phyloP scores from a whole-genome alignment of 2,797 vertebrate species.

The Tangara arthus region DNA sequence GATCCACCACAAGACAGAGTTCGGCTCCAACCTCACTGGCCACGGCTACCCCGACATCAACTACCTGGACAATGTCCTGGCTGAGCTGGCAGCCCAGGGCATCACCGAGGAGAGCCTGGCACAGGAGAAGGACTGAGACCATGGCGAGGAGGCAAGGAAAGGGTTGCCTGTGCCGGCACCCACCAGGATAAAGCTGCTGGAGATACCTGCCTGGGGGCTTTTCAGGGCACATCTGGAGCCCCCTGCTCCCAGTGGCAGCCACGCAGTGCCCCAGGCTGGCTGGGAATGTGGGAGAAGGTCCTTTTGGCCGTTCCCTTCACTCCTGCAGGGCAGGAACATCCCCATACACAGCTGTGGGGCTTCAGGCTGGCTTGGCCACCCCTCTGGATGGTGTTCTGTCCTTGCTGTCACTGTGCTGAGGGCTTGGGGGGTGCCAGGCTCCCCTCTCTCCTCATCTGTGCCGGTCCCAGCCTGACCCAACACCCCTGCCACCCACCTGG shows the following conservation, averaged over 20 bases:
- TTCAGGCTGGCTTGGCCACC: background rate
- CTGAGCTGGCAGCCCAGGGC: slow-evolving; percentile 92
- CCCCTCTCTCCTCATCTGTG: background rate
- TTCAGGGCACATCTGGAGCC: background rate
- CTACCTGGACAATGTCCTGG: slow-evolving; percentile 94
- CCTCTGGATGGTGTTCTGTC: background rate
- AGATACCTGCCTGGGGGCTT: background rate
- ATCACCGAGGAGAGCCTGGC: slow-evolving; percentile 83
- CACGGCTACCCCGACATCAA: slow-evolving; percentile 92
- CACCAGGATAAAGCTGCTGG: background rate
- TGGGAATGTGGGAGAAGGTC: background rate
- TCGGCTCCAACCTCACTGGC: slow-evolving; percentile 93
- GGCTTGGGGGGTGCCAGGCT: background rate
- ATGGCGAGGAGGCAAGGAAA: background rate
- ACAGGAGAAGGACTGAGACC: slow-evolving; percentile 74
- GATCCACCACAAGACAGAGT: slow-evolving; percentile 97
- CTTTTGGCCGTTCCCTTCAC: background rate
- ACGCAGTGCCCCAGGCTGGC: background rate
- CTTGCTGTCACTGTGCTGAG: background rate
- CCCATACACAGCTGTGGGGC: background rate
- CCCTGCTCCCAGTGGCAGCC: background rate
- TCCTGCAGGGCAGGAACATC: background rate
- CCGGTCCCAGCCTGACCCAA: background rate
- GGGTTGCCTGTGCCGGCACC: background rate
- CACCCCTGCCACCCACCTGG: background rate